Conservation (phyloP, 2,113 vertebrate species). For the Cyprinodon variegatus region DNA sequence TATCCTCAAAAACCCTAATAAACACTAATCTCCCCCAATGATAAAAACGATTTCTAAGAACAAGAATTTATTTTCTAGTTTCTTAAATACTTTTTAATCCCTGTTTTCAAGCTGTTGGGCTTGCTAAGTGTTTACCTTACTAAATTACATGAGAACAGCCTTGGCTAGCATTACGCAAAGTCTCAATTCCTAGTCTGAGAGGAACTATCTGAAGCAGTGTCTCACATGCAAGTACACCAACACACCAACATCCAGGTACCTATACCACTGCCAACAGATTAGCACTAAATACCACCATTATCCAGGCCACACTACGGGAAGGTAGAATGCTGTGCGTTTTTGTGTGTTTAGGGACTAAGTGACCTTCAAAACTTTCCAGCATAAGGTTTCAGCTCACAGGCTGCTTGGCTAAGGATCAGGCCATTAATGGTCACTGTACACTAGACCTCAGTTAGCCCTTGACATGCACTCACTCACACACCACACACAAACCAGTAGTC, state of each 20-base stretch:
- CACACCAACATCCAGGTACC: conserved; percentile 4
- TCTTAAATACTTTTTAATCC: conserved; percentile 40
- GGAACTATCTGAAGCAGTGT: conserved; percentile 42
- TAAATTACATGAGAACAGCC: conserved; percentile 43
- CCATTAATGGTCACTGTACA: conserved; percentile 66
- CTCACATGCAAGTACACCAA: conserved; percentile 1
- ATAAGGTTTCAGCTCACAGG: conserved; percentile 56
- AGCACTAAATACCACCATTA: conserved; percentile 59
- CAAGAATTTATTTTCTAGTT: conserved; percentile 28
- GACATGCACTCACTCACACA: conserved; percentile 42
- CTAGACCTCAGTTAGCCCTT: conserved; percentile 63
- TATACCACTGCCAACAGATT: conserved; percentile 53
- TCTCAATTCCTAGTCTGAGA: conserved; percentile 45
- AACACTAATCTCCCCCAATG: neutral
- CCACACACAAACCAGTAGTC: conserved; percentile 10
- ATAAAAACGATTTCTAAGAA: neutral
- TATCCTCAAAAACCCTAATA: neutral
- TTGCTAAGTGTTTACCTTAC: conserved; percentile 30
- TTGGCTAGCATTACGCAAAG: conserved; percentile 39
- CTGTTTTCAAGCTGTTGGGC: conserved; percentile 24
- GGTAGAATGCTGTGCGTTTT: conserved; percentile 15
- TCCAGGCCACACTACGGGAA: conserved; percentile 20
- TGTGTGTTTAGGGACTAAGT: conserved; percentile 22
- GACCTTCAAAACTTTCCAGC: conserved; percentile 54
- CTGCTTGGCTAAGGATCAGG: conserved; percentile 47